phyloP scores from a whole-genome alignment of 2,888 invertebrate species.

The Athalia cordata region DNA sequence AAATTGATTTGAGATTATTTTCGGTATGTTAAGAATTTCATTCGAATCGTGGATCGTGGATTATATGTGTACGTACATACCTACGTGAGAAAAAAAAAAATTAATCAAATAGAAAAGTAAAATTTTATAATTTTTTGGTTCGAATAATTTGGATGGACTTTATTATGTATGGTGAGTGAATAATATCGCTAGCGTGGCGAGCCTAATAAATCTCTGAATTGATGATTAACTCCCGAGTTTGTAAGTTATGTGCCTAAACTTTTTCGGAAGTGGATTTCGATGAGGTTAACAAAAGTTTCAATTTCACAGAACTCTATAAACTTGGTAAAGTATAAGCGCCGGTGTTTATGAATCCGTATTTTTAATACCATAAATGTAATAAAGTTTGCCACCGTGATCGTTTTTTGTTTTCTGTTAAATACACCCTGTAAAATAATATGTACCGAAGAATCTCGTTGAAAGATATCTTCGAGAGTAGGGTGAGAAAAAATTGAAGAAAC shows the following conservation, averaged over 20 bases:
- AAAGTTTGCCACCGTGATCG: conserved; percentile 24
- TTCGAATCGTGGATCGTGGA: no score
- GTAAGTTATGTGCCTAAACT: background rate
- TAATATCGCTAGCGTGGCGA: no score
- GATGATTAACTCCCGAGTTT: conserved; percentile 14
- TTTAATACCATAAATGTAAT: conserved; percentile 31
- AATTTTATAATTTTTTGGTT: no score
- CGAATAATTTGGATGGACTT: background rate
- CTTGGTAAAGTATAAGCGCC: background rate
- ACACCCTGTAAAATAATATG: background rate
- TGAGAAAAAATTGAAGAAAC: no score
- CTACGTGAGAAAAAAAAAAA: no score
- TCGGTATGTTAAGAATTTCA: no score
- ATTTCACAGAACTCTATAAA: background rate
- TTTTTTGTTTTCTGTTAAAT: background rate
- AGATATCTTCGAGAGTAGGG: background rate
- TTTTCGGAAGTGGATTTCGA: conserved; percentile 22
- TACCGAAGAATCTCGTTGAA: conserved; percentile 3
- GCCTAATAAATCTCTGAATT: conserved; percentile 22
- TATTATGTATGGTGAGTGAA: background rate
- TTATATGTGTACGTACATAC: no score
- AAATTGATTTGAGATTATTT: no score
- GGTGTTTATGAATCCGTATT: background rate
- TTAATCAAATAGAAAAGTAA: no score
- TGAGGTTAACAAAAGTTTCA: conserved; percentile 12